These are phyloP conservation scores for Setophaga kirtlandii DNA, from an alignment of 2,113 vertebrate genomes.

Conservation along the genomic window DNA sequence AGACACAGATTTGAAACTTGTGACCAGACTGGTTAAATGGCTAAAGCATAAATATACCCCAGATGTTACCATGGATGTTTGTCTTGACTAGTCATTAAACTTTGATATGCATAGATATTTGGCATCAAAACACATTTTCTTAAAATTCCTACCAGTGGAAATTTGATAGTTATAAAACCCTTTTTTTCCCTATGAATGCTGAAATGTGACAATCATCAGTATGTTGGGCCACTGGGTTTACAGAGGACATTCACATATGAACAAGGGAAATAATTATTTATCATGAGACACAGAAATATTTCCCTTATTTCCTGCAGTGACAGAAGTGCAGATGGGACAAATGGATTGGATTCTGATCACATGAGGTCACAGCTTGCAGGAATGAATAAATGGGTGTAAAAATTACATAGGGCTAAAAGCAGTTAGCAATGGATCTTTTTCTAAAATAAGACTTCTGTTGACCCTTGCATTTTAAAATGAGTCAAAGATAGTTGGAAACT, in stretches of 20 bases:
- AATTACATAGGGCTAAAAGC: background rate
- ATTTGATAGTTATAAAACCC: conserved; percentile 52
- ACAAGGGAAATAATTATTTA: conserved; percentile 51
- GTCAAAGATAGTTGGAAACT: background rate
- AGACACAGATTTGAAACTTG: conserved; percentile 2
- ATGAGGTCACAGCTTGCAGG: background rate
- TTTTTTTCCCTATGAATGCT: conserved; percentile 13
- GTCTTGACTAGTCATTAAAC: conserved; percentile 59
- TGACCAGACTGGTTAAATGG: conserved; percentile 20
- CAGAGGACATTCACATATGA: conserved; percentile 27
- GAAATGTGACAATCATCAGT: conserved; percentile 31
- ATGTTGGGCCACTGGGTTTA: conserved; percentile 25
- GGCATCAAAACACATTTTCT: conserved; percentile 57
- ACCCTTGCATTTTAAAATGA: background rate
- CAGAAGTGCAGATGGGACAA: background rate
- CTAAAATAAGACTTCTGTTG: background rate
- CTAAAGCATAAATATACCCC: background rate
- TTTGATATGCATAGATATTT: conserved; percentile 25
- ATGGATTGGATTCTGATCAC: background rate
- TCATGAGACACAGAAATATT: conserved; percentile 38
- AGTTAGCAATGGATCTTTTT: background rate
- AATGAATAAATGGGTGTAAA: background rate
- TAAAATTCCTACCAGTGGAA: conserved; percentile 52
- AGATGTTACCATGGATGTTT: conserved; percentile 33
- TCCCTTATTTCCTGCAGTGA: conserved; percentile 23